Evolutionary conservation across 2,113 vertebrate species (phyloP).

Genomic region (Chionis minor): DNA sequence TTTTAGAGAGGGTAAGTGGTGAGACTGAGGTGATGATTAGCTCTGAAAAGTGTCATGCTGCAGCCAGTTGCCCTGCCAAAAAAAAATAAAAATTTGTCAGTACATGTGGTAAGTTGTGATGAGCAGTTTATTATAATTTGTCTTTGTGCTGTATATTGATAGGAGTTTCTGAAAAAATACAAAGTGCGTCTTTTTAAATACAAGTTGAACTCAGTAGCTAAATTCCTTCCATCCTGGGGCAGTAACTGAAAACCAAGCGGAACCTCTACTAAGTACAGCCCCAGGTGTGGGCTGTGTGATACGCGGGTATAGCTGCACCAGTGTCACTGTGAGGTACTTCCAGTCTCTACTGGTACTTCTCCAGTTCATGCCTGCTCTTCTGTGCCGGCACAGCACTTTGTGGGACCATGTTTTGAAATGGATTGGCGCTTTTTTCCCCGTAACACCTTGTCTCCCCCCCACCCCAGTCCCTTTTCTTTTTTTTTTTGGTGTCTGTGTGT

Average conservation of each 20-base stretch:
- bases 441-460: not conserved
- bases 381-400: not conserved
- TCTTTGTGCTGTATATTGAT: too few species aligned
- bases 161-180: not conserved
- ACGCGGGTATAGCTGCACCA: not conserved
- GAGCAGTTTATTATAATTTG: not conserved
- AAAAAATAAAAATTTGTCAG: not conserved
- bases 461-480: accelerated
- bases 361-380: not conserved
- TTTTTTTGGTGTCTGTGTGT: not conserved
- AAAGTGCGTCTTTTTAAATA: not conserved
- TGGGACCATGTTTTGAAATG: not conserved
- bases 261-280: not conserved
- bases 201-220: not conserved
- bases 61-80: not conserved
- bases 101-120: not conserved
- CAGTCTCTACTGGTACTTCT: not conserved
- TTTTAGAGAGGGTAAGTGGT: not conserved
- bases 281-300: not conserved
- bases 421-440: not conserved
- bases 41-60: not conserved
- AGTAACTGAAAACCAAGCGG: not conserved
- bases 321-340: not conserved
- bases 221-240: not conserved
- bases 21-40: not conserved